Conservation (phyloP, 2,797 vertebrate species). For the Rhynchotus rufescens region DNA sequence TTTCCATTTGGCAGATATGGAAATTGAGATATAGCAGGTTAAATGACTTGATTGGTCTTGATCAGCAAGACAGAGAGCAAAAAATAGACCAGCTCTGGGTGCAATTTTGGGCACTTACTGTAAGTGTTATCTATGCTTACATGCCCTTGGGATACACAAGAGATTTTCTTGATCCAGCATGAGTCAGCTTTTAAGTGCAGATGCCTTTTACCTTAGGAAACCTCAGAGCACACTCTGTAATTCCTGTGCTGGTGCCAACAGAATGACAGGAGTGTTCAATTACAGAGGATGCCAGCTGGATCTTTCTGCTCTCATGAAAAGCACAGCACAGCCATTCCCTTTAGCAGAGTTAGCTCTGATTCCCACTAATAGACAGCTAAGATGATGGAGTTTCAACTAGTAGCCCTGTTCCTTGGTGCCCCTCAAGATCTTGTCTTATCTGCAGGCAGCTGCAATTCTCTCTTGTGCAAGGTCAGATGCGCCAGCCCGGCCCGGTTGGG, state of each 20-base stretch:
- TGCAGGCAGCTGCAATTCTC: background rate
- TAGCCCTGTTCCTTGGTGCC: background rate
- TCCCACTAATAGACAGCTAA: background rate
- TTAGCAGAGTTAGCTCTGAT: background rate
- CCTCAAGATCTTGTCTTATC: background rate
- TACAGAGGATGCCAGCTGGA: background rate
- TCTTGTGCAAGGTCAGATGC: background rate
- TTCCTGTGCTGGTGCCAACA: background rate
- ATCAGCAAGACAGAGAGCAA: background rate
- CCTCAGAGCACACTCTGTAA: background rate
- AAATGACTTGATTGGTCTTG: background rate
- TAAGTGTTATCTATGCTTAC: background rate
- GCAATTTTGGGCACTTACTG: background rate
- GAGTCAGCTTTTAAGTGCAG: slow-evolving; percentile 17
- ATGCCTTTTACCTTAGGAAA: slow-evolving; percentile 33
- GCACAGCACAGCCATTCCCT: background rate
- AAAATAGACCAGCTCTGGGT: background rate
- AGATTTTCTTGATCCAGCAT: background rate
- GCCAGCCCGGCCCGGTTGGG: background rate
- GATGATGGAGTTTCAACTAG: accelerated
- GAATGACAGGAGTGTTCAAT: background rate
- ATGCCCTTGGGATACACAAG: background rate
- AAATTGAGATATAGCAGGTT: background rate
- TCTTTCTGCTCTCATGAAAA: background rate
- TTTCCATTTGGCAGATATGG: background rate